Evolutionary conservation across 1,140 invertebrate species (phyloP).

Genomic region (Ptiloglossa arizonensis): DNA sequence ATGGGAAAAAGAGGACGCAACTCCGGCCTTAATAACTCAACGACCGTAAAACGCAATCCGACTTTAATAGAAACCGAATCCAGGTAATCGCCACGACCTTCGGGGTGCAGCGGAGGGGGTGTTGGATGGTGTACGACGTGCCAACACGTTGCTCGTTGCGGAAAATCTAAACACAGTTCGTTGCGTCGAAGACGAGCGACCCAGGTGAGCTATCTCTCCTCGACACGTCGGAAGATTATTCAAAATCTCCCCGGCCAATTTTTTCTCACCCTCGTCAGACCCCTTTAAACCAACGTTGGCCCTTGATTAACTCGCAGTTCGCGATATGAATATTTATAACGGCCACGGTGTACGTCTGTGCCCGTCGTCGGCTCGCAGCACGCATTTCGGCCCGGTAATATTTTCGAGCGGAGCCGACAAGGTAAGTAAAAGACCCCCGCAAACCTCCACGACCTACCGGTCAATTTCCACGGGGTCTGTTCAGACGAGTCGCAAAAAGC

Average conservation of each 20-base stretch:
- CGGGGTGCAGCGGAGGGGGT: no score
- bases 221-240: conserved; percentile 42
- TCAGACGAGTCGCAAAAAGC: conserved; percentile 44
- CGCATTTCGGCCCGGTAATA: conserved; percentile 17
- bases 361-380: no score
- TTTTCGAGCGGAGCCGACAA: conserved; percentile 30
- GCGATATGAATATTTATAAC: conserved; percentile 61
- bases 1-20: not conserved
- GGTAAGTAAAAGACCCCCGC: conserved; percentile 28
- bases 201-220: conserved; percentile 27
- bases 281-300: conserved; percentile 48
- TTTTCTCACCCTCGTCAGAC: conserved; percentile 31
- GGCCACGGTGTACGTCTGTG: no score
- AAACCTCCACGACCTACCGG: conserved; percentile 20
- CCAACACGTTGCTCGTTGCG: no score
- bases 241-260: conserved; percentile 35
- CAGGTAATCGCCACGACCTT: not conserved
- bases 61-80: not conserved
- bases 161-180: conserved; percentile 11
- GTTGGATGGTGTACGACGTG: no score
- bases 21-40: conserved; percentile 17
- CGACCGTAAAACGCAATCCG: not conserved
- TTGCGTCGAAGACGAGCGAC: not conserved
- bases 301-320: conserved; percentile 58
- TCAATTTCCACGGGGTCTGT: conserved; percentile 55